A percentile compares a stretch with the other conserved stretches of the same genome.
Conservation (phyloP, 2,888 invertebrate genomes). For the Scaptomyza caliginosa region DNA sequence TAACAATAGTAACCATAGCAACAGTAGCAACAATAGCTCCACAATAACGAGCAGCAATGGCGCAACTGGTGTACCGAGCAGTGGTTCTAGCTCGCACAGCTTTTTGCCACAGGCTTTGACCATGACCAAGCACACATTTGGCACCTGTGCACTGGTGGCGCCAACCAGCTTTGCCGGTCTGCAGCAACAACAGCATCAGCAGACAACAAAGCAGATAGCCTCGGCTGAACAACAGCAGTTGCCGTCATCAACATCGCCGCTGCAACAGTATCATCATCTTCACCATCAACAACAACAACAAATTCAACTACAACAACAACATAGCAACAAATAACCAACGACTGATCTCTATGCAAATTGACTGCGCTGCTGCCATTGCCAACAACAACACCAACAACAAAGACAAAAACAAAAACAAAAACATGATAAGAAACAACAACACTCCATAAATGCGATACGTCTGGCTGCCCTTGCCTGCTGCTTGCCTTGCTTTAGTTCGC, state of each 20-base stretch:
- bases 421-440: constrained; percentile 14
- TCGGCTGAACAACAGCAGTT: constrained; percentile 21
- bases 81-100: constrained; percentile 52
- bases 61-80: constrained; percentile 37
- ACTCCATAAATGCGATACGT: constrained; percentile 24
- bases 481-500: constrained; percentile 31
- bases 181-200: constrained; percentile 38
- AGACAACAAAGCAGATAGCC: constrained; percentile 14
- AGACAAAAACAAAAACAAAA: constrained; percentile 11
- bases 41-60: constrained; percentile 51
- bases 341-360: constrained; percentile 82
- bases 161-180: constrained; percentile 74
- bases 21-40: constrained; percentile 26
- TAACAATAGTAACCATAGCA: constrained; percentile 13
- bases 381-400: constrained; percentile 27
- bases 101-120: constrained; percentile 55
- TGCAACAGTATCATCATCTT: constrained; percentile 18
- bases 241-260: constrained; percentile 26
- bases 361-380: constrained; percentile 72
- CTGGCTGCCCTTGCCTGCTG: constrained; percentile 54
- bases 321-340: constrained; percentile 68
- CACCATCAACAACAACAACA: constrained; percentile 22
- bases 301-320: constrained; percentile 42
- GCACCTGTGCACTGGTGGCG: constrained; percentile 81
- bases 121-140: constrained; percentile 82